phyloP scores from a whole-genome alignment of 2,113 vertebrate species.

The Arenaria interpres region DNA sequence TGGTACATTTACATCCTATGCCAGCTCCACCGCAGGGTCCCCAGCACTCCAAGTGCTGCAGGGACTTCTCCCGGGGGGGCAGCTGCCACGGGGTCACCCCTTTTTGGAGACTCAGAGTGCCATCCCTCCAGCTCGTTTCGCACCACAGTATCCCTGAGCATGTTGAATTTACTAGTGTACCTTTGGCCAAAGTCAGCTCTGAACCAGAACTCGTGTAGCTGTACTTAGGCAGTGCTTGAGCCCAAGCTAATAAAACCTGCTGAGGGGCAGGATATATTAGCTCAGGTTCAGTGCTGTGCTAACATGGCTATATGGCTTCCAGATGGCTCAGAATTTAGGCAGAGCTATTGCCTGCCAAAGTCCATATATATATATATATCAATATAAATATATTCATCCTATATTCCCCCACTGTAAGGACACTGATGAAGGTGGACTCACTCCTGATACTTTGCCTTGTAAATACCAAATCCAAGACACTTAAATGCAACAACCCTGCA shows the following conservation, averaged over 20 bases:
- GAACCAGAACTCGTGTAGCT: constrained; percentile 34
- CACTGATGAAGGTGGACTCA: background rate
- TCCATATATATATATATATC: background rate
- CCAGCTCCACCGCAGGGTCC: background rate
- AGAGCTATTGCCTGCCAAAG: constrained; percentile 31
- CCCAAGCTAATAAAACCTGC: constrained; percentile 68
- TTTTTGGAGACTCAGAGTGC: background rate
- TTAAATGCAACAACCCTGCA: background rate
- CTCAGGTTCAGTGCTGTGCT: constrained; percentile 51
- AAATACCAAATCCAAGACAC: background rate
- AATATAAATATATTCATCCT: background rate
- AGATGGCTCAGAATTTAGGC: constrained; percentile 53
- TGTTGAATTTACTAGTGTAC: constrained; percentile 6
- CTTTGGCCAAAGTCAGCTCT: constrained; percentile 58
- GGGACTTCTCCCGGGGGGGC: background rate
- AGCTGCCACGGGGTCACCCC: background rate
- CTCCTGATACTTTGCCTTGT: background rate
- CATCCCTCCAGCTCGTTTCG: background rate
- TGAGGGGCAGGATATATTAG: constrained; percentile 68
- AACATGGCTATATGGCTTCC: constrained; percentile 65
- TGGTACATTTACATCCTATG: background rate
- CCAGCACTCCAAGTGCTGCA: background rate
- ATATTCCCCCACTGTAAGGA: background rate
- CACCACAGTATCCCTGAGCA: background rate
- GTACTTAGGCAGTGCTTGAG: constrained; percentile 37